phyloP scores from a whole-genome alignment of 2,113 vertebrate species.

The Pseudopodoces humilis region DNA sequence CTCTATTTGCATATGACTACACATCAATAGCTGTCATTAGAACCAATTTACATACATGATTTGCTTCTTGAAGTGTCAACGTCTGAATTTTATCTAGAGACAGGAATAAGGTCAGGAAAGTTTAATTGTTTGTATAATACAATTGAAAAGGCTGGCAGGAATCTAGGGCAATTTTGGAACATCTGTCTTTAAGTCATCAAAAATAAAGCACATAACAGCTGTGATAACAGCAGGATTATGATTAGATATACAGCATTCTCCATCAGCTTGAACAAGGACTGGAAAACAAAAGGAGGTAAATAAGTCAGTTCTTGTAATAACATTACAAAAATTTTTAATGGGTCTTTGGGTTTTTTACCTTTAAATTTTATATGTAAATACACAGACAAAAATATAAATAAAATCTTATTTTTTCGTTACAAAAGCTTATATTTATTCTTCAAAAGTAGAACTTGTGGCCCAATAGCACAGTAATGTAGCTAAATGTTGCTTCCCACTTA shows the following conservation, averaged over 20 bases:
- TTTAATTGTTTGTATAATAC: conserved; percentile 68
- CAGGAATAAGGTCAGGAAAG: conserved; percentile 33
- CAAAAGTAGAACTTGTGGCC: not conserved
- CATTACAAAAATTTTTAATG: not conserved
- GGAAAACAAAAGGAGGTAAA: conserved; percentile 34
- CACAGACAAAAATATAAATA: not conserved
- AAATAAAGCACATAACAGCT: conserved; percentile 60
- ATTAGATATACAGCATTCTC: conserved; percentile 42
- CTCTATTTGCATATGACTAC: conserved; percentile 47
- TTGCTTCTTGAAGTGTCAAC: conserved; percentile 48
- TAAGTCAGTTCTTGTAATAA: not conserved
- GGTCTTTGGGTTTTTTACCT: not conserved
- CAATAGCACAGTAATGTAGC: not conserved
- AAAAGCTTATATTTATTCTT: not conserved
- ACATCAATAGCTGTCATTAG: conserved; percentile 52
- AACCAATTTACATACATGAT: conserved; percentile 59
- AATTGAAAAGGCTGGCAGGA: conserved; percentile 52
- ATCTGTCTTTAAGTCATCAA: conserved; percentile 64
- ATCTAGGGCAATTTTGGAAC: conserved; percentile 59
- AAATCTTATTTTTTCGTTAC: not conserved
- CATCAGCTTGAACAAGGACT: conserved; percentile 24
- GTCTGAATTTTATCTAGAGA: conserved; percentile 60
- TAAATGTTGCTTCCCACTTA: not conserved
- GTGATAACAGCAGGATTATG: conserved; percentile 46
- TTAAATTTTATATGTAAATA: not conserved